These are phyloP conservation scores for Drosophila nr. perissopoda DNA, from an alignment of 2,888 invertebrate species.

Conservation along the genomic window DNA sequence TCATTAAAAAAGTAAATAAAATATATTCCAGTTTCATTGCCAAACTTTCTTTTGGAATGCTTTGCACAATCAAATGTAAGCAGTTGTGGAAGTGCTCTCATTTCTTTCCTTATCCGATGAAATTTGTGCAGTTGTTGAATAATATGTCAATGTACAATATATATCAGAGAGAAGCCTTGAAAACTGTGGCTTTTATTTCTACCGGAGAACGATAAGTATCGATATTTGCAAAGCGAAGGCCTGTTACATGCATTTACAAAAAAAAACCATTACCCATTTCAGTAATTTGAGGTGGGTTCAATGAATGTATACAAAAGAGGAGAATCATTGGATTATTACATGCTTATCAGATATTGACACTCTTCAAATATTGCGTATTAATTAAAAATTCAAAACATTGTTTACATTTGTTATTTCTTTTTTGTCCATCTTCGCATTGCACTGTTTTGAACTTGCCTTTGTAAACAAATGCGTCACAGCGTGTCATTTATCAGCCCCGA, in stretches of 20 bases:
- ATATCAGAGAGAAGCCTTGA: no score
- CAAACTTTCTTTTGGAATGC: background rate
- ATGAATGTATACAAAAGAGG: background rate
- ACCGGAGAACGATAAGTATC: background rate
- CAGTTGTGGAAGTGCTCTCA: background rate
- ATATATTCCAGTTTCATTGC: background rate
- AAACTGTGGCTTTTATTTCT: background rate
- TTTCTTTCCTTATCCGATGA: background rate
- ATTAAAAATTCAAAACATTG: background rate
- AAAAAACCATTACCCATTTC: background rate
- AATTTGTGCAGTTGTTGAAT: background rate
- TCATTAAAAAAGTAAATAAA: background rate
- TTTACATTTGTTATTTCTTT: background rate
- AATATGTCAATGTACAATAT: background rate
- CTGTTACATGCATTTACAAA: background rate
- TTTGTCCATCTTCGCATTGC: background rate
- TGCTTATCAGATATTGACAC: constrained; percentile 49
- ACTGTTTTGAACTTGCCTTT: background rate
- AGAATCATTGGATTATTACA: background rate
- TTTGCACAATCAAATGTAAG: background rate
- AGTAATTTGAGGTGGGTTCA: background rate
- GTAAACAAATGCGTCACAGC: constrained; percentile 17
- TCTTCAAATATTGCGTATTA: constrained; percentile 29
- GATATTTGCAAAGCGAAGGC: background rate
- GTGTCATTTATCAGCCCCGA: background rate